A percentile compares a stretch with the other conserved stretches of the same genome.
phyloP scores from a whole-genome alignment of 1,140 invertebrate genomes.

The Aradophagus sp. region DNA sequence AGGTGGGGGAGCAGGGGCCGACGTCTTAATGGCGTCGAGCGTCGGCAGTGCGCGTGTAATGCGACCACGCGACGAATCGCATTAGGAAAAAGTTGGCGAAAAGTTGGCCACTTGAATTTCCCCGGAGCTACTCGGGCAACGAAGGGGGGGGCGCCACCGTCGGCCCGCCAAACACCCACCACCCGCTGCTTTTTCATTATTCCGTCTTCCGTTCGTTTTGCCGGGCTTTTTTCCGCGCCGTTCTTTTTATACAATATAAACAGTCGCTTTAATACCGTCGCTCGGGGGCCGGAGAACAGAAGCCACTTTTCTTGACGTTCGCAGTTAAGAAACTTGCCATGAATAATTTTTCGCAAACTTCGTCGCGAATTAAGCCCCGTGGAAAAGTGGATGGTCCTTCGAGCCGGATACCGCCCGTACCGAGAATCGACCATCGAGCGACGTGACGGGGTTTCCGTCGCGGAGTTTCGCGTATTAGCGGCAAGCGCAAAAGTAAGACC shows the following conservation, averaged over 20 bases:
- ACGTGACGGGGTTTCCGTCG: too few relatives aligned
- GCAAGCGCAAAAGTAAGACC: too few relatives aligned
- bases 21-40: constrained; percentile 31
- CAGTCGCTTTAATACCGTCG: constrained; percentile 36
- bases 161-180: too few relatives aligned
- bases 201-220: too few relatives aligned
- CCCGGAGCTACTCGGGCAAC: too few relatives aligned
- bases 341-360: constrained; percentile 41
- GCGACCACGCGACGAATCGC: constrained; percentile 14
- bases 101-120: constrained; percentile 36
- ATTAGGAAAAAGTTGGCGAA: constrained; percentile 28
- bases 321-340: constrained; percentile 44
- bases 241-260: constrained; percentile 43
- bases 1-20: too few relatives aligned
- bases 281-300: constrained; percentile 25
- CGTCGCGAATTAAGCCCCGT: constrained; percentile 27
- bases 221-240: constrained; percentile 2
- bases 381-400: constrained; percentile 9
- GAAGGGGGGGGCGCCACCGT: too few relatives aligned
- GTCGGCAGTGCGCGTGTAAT: too few relatives aligned
- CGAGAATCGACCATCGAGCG: too few relatives aligned
- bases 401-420: too few relatives aligned
- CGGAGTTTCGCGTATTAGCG: too few relatives aligned
- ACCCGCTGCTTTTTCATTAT: too few relatives aligned
- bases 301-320: constrained; percentile 41